Base-by-base conservation (phyloP, 2,888 invertebrate species). In the Cataglyphis altisquamis region DNA sequence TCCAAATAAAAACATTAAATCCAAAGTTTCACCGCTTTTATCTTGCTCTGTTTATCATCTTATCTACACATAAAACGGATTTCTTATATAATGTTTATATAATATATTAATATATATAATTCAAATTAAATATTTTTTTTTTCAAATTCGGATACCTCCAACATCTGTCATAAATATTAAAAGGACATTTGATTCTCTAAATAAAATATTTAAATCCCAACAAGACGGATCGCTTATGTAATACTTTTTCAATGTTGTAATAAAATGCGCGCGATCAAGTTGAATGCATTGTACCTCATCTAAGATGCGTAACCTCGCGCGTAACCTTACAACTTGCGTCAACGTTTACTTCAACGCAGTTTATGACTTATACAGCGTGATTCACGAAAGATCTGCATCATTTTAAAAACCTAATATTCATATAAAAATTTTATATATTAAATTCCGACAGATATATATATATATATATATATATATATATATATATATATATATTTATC, bases 301-400 rank as follows among this genome's bases (percentile, higher is more conserved):
- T 80, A 45, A 72, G 45, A 80, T 78, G 78, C 78, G 60, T 80
- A 80, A 80, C 78, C 72, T 80, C 72, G 78, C 45, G 60, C 72
- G 18, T 25, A 72, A 80, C 72, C 78, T 80, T 62, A 80, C 78
- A 45, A 72, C 72, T 62, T 80, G 72, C 78, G 78, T 72, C 78
- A 80, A 80, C 78, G 55, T 60, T 80, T 72, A 62, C 72, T 70
- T 70, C 41, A 36, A 70, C 60, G 12, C 62, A 4, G 39, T 12
- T 75, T 64, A 64, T 25, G 29, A 70, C 36, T 32, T 78, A 5
- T 78, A 70, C 72, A 72, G 70, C 15, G 15, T 1, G 36, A 36
- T 48, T 72, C 60, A 62, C 5, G 10, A 72, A 36, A 72, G 32
- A 25, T 39, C 21, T 4, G 21, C 18, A 21, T 32, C 21, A 32